These are phyloP conservation scores for Aphelinus atriplicis DNA, from an alignment of 1,140 invertebrate genomes.

Conservation along the genomic window DNA sequence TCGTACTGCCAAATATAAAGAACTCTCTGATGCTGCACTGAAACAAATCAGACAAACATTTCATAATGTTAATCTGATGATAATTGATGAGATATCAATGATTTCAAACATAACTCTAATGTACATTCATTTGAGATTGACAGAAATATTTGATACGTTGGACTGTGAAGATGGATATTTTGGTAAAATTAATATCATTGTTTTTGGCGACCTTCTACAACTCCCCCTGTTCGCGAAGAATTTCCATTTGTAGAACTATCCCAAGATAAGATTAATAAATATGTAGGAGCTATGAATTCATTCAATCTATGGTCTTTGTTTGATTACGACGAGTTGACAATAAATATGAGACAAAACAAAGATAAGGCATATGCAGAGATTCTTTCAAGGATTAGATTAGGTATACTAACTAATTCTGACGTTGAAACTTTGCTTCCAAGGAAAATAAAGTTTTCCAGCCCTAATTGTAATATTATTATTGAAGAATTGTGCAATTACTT, in stretches of 20 bases:
- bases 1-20: constrained; percentile 40
- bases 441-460: constrained; percentile 37
- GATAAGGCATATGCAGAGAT: no score
- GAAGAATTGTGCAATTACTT: constrained; percentile 46
- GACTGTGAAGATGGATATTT: no score
- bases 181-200: no score
- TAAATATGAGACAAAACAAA: no score
- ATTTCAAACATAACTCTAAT: constrained; percentile 51
- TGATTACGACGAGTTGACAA: no score
- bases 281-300: no score
- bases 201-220: no score
- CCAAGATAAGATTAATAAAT: constrained; percentile 39
- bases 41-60: constrained; percentile 44
- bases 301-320: no score
- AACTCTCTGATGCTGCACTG: constrained; percentile 43
- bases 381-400: constrained; percentile 47
- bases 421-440: constrained; percentile 31
- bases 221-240: no score
- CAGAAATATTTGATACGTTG: constrained; percentile 50
- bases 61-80: constrained; percentile 49
- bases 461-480: constrained; percentile 27
- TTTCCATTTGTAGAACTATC: constrained; percentile 44
- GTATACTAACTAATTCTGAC: constrained; percentile 46
- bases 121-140: constrained; percentile 47
- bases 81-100: constrained; percentile 56